Evolutionary conservation across 1,140 invertebrate species (phyloP).

Genomic region (Lethrus apterus): DNA sequence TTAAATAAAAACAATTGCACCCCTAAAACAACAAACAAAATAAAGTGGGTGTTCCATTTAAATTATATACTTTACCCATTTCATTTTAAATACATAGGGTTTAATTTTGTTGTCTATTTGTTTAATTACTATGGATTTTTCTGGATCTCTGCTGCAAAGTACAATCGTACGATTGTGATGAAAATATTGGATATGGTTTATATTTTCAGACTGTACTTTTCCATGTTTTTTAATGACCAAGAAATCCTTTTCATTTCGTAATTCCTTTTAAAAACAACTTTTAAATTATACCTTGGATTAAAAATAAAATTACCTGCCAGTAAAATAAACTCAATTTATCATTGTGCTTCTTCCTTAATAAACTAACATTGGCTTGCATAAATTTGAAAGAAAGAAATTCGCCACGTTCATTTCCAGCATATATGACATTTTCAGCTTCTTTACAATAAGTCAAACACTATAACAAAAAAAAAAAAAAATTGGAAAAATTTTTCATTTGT

Average conservation of each 20-base stretch:
- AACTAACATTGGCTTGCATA: slow-evolving; percentile 40
- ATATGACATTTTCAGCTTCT: slow-evolving; percentile 37
- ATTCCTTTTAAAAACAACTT: slow-evolving; percentile 35
- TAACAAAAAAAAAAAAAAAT: too few relatives aligned
- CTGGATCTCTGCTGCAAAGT: slow-evolving; percentile 45
- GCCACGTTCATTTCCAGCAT: slow-evolving; percentile 45
- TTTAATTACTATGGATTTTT: slow-evolving; percentile 40
- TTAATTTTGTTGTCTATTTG: slow-evolving; percentile 40
- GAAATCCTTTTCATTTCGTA: slow-evolving; percentile 42
- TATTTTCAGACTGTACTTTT: slow-evolving; percentile 39
- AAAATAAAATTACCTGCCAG: slow-evolving; percentile 49
- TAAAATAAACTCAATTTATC: slow-evolving; percentile 47
- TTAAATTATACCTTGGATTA: slow-evolving; percentile 5
- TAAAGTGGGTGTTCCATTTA: background rate
- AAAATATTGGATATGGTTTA: slow-evolving; percentile 40
- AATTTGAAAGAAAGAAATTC: slow-evolving; percentile 42
- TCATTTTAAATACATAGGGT: slow-evolving; percentile 45
- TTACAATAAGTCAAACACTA: slow-evolving; percentile 41
- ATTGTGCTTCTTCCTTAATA: slow-evolving; percentile 42
- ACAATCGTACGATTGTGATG: slow-evolving; percentile 39
- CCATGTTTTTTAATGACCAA: slow-evolving; percentile 35
- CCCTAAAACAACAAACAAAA: slow-evolving; percentile 40
- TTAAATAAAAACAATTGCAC: slow-evolving; percentile 44
- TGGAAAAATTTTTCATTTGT: background rate
- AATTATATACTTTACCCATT: slow-evolving; percentile 35